Evolutionary conservation across 1,140 invertebrate species (phyloP), one percentile per base, ranked within the genome.

Genomic region (Vanessa tameamea): DNA sequence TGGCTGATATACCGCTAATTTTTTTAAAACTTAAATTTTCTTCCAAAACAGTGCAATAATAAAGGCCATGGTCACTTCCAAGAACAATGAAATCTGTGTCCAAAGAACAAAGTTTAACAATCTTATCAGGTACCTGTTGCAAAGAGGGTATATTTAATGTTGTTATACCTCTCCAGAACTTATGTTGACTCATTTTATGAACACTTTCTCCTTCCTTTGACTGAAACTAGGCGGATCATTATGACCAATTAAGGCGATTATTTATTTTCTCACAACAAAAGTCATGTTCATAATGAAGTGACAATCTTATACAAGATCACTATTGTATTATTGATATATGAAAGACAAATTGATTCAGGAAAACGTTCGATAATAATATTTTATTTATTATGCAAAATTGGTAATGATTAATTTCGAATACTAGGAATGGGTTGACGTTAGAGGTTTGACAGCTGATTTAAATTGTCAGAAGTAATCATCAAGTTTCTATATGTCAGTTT

Each of bases 101-200:
- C 47, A 93, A 65, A 63, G 87, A 84, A 83, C 89, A 93, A 64
- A 93, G 75, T 80, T 93, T 93, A 20, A 89, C 86, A 71, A 92
- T 88, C 82, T 88, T 90, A 75, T 92, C 92, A 74, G 90, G 89
- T 78, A 88, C 83, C 77, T 86, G 82, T 76, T 89, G 87, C n/a
- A 84, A 81, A 48, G 82, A 75, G 14, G 82, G 63, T 72, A 91
- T 72, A n/a, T 84, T 86, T 66, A 91, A 78, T 61, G 85, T 78
- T 69, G 83, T 87, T 77, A 91, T 82, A 72, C 91, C 91, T 80
- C 77, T 86, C 91, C 91, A 92, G 81, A 92, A 91, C 65, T 87
- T 92, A 79, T 92, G 90, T 69, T 86, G 86, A 90, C 82, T 92
- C 91, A 92, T 91, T 85, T 83, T 83, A 78, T 76, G 53, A 78